phyloP scores from a whole-genome alignment of 2,888 invertebrate genomes.

The Argyresthia albistria region DNA sequence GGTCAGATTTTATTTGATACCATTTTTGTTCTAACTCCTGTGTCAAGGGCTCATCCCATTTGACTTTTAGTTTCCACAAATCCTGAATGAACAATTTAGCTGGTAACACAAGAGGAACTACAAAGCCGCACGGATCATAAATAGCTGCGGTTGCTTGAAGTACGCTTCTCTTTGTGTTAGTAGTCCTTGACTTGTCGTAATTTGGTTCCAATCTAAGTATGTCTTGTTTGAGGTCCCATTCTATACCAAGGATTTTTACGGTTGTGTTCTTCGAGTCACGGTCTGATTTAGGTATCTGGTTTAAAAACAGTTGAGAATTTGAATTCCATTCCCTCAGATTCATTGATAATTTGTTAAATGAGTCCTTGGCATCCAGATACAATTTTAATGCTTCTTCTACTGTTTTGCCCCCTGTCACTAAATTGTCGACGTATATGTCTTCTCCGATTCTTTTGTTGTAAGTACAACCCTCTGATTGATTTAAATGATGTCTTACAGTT shows the following conservation, averaged over 20 bases:
- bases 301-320: not conserved
- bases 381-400: not conserved
- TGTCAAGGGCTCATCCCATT: too few species aligned
- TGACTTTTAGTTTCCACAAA: not conserved
- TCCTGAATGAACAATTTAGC: not conserved
- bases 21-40: too few species aligned
- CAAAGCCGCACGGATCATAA: not conserved
- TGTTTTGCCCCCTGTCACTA: not conserved
- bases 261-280: not conserved
- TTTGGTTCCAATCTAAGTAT: too few species aligned
- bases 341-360: not conserved
- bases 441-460: constrained; percentile 1
- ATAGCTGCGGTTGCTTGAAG: not conserved
- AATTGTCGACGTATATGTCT: not conserved
- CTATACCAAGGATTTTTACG: not conserved
- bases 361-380: not conserved
- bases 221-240: too few species aligned
- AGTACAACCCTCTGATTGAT: not conserved
- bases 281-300: not conserved
- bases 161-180: not conserved
- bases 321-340: not conserved
- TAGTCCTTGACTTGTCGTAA: not conserved
- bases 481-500: constrained; percentile 10
- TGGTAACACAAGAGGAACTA: not conserved
- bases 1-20: too few species aligned